Percentiles rank a stretch among this genome's conserved stretches.
Evolutionary conservation across 2,113 vertebrate species (phyloP).

Genomic region (Pungitius pungitius): DNA sequence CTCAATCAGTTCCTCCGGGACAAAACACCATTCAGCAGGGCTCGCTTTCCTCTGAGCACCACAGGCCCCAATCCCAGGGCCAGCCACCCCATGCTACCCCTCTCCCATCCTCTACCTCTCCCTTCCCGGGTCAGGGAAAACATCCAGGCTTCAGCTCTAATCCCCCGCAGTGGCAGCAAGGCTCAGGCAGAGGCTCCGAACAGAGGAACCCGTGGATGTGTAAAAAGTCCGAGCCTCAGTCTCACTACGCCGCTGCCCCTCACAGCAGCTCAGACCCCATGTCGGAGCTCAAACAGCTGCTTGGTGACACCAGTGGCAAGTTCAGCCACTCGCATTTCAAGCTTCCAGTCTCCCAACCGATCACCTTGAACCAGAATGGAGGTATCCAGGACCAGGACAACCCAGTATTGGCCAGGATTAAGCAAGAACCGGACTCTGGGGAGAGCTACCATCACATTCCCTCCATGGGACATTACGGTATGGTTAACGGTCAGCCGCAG

Average conservation of each 20-base stretch:
- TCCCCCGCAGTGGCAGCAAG: conserved; percentile 73
- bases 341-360: conserved; percentile 78
- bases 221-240: conserved; percentile 77
- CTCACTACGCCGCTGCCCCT: conserved; percentile 65
- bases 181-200: conserved; percentile 65
- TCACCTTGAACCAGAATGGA: conserved; percentile 72
- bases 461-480: conserved; percentile 73
- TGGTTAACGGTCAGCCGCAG: conserved; percentile 79
- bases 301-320: conserved; percentile 86
- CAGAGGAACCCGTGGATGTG: conserved; percentile 74
- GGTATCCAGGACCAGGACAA: conserved; percentile 56
- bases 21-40: conserved; percentile 67
- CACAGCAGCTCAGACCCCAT: conserved; percentile 85
- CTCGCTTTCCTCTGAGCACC: conserved; percentile 72
- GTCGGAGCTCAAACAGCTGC: conserved; percentile 92
- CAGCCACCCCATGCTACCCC: conserved; percentile 68
- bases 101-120: conserved; percentile 75
- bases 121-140: conserved; percentile 70
- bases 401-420: conserved; percentile 69
- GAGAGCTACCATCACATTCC: conserved; percentile 72
- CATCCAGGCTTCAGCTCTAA: conserved; percentile 57
- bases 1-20: conserved; percentile 77
- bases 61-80: conserved; percentile 79
- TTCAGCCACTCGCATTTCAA: conserved; percentile 86
- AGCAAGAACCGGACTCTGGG: conserved; percentile 77